Percentiles rank a stretch among this genome's conserved stretches.
These are phyloP conservation scores for Acronicta leporina DNA, from an alignment of 2,888 invertebrate species.

Conservation along the genomic window DNA sequence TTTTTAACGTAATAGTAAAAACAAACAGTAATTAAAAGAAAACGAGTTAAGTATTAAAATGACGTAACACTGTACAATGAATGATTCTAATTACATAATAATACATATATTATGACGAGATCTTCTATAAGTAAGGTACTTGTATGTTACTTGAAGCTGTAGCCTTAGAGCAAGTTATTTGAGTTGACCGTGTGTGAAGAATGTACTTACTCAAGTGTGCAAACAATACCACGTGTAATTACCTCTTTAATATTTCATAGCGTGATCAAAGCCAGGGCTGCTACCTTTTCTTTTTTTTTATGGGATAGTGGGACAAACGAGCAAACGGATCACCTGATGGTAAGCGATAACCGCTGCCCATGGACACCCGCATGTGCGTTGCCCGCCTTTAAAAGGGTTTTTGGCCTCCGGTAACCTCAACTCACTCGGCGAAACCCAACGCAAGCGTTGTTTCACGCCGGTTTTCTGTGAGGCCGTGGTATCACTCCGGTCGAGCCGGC, in stretches of 20 bases:
- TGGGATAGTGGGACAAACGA: too few relatives aligned
- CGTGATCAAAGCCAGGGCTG: constrained; percentile 13
- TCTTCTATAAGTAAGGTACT: constrained; percentile 52
- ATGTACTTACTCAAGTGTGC: constrained; percentile 24
- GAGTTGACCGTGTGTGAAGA: constrained; percentile 35
- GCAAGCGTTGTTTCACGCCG: too few relatives aligned
- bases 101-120: constrained; percentile 39
- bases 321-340: too few relatives aligned
- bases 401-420: too few relatives aligned
- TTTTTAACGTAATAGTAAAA: constrained; percentile 23
- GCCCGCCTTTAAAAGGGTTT: too few relatives aligned
- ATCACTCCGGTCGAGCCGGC: too few relatives aligned
- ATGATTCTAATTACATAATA: constrained; percentile 35
- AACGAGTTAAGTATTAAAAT: constrained; percentile 21
- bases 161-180: constrained; percentile 39
- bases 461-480: too few relatives aligned
- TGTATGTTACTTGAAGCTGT: constrained; percentile 33
- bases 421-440: too few relatives aligned
- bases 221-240: constrained; percentile 50
- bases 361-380: too few relatives aligned
- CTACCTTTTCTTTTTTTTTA: too few relatives aligned
- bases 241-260: constrained; percentile 39
- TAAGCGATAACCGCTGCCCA: too few relatives aligned
- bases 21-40: constrained; percentile 41
- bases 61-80: constrained; percentile 32